Evolutionary conservation across 2,888 invertebrate species (phyloP).

Genomic region (Apoda limacodes): DNA sequence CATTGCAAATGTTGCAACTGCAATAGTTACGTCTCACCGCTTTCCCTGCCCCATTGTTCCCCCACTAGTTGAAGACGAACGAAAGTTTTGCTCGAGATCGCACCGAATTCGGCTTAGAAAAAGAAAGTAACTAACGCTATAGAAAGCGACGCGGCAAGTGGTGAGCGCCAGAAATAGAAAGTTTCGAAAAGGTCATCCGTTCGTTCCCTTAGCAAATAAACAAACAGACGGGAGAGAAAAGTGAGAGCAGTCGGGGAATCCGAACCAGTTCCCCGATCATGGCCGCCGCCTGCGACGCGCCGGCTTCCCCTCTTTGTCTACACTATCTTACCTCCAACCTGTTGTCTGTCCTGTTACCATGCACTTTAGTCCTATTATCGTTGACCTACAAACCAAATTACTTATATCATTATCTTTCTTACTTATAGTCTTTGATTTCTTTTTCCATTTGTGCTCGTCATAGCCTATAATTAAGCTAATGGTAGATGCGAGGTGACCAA

Average conservation of each 20-base stretch:
- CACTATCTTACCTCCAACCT: constrained; percentile 24
- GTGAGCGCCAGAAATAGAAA: constrained; percentile 65
- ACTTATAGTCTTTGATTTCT: too few relatives aligned
- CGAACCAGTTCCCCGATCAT: constrained; percentile 34
- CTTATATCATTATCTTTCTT: constrained; percentile 36
- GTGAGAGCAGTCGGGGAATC: constrained; percentile 55
- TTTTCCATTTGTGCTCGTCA: too few relatives aligned
- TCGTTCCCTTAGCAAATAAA: constrained; percentile 63
- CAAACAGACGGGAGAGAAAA: constrained; percentile 55
- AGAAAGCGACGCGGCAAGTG: constrained; percentile 60
- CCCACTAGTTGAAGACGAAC: constrained; percentile 22
- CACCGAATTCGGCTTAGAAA: constrained; percentile 42
- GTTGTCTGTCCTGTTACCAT: constrained; percentile 23
- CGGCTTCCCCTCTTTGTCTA: constrained; percentile 17
- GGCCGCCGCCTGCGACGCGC: constrained; percentile 33
- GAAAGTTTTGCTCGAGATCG: constrained; percentile 31
- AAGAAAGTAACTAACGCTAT: constrained; percentile 56
- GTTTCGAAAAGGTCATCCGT: constrained; percentile 51
- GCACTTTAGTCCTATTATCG: constrained; percentile 30
- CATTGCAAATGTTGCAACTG: constrained; percentile 60
- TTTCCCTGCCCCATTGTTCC: constrained; percentile 54
- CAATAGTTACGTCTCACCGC: constrained; percentile 49
- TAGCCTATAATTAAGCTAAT: too few relatives aligned
- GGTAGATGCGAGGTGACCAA: too few relatives aligned
- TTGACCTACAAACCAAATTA: constrained; percentile 54